Conservation (phyloP, 2,797 vertebrate genomes). For the Poeciliopsis infans region DNA sequence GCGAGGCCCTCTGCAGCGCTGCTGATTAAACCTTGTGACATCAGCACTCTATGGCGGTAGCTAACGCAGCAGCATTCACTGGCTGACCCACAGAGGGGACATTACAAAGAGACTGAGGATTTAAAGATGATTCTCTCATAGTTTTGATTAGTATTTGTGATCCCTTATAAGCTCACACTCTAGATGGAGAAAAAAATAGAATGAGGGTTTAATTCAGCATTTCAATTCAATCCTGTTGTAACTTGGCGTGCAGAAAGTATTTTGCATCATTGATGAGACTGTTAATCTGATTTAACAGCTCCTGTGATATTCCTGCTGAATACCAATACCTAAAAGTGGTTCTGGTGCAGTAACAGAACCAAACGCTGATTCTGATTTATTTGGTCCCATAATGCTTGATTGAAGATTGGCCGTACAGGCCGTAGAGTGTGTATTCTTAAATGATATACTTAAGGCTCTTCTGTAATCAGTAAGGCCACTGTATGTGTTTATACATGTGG, state of each 20-base stretch:
- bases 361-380: slow-evolving; percentile 64
- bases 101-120: not conserved
- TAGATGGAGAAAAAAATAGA: not conserved
- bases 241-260: slow-evolving; percentile 1
- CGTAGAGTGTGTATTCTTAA: slow-evolving; percentile 70
- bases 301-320: not conserved
- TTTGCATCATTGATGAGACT: slow-evolving; percentile 15
- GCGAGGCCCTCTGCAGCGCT: slow-evolving; percentile 51
- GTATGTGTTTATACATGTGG: slow-evolving; percentile 47
- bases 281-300: slow-evolving; percentile 17
- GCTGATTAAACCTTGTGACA: slow-evolving; percentile 62
- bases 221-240: slow-evolving; percentile 1
- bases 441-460: slow-evolving; percentile 10
- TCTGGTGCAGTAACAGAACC: slow-evolving; percentile 9
- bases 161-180: slow-evolving; percentile 1
- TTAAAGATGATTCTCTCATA: not conserved
- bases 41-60: slow-evolving; percentile 44
- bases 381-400: slow-evolving; percentile 96
- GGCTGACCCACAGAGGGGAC: slow-evolving; percentile 4
- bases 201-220: not conserved
- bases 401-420: slow-evolving; percentile 92
- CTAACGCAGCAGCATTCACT: slow-evolving; percentile 31
- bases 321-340: not conserved
- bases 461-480: slow-evolving; percentile 49
- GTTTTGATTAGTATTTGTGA: slow-evolving; percentile 1